Evolutionary conservation across 2,797 vertebrate species (phyloP).

Genomic region (Echeneis naucrates): DNA sequence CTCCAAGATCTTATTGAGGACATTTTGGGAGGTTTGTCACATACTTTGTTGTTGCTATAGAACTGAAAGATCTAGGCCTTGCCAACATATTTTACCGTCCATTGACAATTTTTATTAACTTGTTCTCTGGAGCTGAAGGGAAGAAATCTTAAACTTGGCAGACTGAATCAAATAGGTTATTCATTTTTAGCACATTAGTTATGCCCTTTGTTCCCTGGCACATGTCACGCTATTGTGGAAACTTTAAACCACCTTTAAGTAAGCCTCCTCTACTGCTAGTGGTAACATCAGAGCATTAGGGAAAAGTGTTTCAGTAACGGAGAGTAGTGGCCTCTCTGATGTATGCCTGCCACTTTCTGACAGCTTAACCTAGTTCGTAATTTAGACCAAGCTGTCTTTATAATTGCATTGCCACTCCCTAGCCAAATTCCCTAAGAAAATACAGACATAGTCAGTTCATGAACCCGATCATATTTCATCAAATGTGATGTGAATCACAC

Average conservation of each 20-base stretch:
- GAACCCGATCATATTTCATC: slow-evolving; percentile 80
- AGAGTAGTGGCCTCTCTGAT: slow-evolving; percentile 52
- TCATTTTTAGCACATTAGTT: slow-evolving; percentile 15
- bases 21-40: slow-evolving; percentile 50
- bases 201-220: slow-evolving; percentile 1
- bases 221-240: slow-evolving; percentile 14
- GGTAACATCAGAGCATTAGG: slow-evolving; percentile 34
- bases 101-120: slow-evolving; percentile 32
- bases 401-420: slow-evolving; percentile 76
- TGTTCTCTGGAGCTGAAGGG: slow-evolving; percentile 1
- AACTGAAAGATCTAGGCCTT: slow-evolving; percentile 24
- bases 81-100: slow-evolving; percentile 46
- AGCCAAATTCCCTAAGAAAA: slow-evolving; percentile 72
- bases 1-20: slow-evolving; percentile 66
- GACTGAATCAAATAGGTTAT: slow-evolving; percentile 9
- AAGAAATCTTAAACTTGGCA: slow-evolving; percentile 7
- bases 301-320: slow-evolving; percentile 22
- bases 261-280: slow-evolving; percentile 13
- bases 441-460: slow-evolving; percentile 67
- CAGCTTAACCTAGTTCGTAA: slow-evolving; percentile 73
- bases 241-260: slow-evolving; percentile 33
- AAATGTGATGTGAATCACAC: slow-evolving; percentile 79
- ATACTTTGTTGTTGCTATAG: slow-evolving; percentile 29
- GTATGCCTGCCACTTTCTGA: slow-evolving; percentile 65
- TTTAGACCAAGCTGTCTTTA: slow-evolving; percentile 74